These are phyloP conservation scores for Julus scanicus DNA, from an alignment of 2,888 invertebrate genomes.

Conservation along the genomic window DNA sequence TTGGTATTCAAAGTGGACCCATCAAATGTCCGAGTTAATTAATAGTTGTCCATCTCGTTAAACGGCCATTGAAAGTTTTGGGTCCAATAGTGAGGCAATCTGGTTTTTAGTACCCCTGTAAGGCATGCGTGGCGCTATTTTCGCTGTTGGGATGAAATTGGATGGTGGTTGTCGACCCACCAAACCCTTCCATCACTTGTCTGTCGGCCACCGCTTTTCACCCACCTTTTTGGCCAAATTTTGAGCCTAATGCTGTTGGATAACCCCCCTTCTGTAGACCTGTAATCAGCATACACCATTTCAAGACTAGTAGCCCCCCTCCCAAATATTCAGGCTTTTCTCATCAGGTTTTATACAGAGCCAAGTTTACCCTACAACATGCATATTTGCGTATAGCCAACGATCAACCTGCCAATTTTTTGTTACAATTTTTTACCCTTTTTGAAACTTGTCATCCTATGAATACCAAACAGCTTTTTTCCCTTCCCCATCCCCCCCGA, in stretches of 20 bases:
- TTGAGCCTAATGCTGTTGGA: slow-evolving; percentile 39
- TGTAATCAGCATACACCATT: slow-evolving; percentile 36
- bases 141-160: background rate
- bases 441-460: background rate
- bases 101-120: background rate
- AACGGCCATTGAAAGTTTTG: background rate
- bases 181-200: slow-evolving; percentile 46
- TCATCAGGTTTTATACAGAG: slow-evolving; percentile 14
- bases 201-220: slow-evolving; percentile 16
- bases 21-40: slow-evolving; percentile 17
- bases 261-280: slow-evolving; percentile 45
- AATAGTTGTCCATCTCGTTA: slow-evolving; percentile 16
- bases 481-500: no score
- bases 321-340: slow-evolving; percentile 36
- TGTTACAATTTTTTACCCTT: background rate
- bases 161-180: slow-evolving; percentile 39
- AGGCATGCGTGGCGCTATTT: slow-evolving; percentile 9
- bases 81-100: slow-evolving; percentile 20
- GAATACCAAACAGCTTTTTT: slow-evolving; percentile 33
- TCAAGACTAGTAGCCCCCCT: slow-evolving; percentile 44
- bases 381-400: background rate
- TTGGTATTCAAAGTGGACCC: background rate
- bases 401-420: slow-evolving; percentile 24
- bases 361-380: background rate
- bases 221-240: slow-evolving; percentile 38